phyloP scores from a whole-genome alignment of 2,113 vertebrate species.

The Cyprinodon tularosa region DNA sequence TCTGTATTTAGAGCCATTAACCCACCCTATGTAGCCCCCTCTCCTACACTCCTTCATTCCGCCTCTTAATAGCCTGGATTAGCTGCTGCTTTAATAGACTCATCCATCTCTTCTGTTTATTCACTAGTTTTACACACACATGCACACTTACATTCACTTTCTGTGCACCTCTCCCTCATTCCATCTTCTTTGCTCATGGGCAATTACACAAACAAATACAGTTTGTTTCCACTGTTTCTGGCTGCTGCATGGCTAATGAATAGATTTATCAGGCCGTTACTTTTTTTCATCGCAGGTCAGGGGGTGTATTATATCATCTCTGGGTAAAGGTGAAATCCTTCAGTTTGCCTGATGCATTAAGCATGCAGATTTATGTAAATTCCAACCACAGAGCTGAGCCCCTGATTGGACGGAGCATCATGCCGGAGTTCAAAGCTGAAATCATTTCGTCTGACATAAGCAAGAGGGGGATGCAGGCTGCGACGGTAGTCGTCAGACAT shows the following conservation, averaged over 20 bases:
- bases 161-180: slow-evolving; percentile 23
- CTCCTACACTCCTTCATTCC: slow-evolving; percentile 59
- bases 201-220: slow-evolving; percentile 78
- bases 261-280: slow-evolving; percentile 51
- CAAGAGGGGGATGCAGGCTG: neutral
- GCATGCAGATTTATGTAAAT: slow-evolving; percentile 75
- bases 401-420: slow-evolving; percentile 57
- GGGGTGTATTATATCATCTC: slow-evolving; percentile 46
- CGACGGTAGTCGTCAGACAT: slow-evolving; percentile 43
- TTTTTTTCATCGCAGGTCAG: slow-evolving; percentile 59
- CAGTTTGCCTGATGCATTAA: slow-evolving; percentile 60
- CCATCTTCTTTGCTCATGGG: slow-evolving; percentile 64
- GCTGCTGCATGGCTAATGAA: slow-evolving; percentile 42
- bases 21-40: slow-evolving; percentile 53
- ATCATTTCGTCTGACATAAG: slow-evolving; percentile 53
- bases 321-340: slow-evolving; percentile 56
- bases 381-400: slow-evolving; percentile 34
- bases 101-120: slow-evolving; percentile 76
- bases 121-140: slow-evolving; percentile 44
- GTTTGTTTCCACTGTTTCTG: slow-evolving; percentile 62
- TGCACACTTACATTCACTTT: slow-evolving; percentile 12
- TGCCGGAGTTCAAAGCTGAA: slow-evolving; percentile 40
- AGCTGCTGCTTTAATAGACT: slow-evolving; percentile 68
- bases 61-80: slow-evolving; percentile 73
- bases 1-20: slow-evolving; percentile 72